phyloP scores from a whole-genome alignment of 2,888 invertebrate genomes.

The Agapostemon virescens region DNA sequence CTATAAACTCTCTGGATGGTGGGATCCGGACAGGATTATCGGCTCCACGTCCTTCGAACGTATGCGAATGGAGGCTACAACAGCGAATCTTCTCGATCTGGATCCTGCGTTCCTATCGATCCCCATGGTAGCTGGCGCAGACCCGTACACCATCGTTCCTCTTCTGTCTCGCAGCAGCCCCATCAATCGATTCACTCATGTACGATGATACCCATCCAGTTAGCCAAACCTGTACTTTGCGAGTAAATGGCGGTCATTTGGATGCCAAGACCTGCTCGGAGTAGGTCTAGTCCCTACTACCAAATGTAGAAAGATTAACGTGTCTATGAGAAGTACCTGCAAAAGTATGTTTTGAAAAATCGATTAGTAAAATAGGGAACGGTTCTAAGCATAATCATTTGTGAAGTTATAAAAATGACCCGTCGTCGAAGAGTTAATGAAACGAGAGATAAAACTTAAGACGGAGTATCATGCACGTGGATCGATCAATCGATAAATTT shows the following conservation, averaged over 20 bases:
- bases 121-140: conserved; percentile 75
- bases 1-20: conserved; percentile 66
- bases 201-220: no score
- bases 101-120: conserved; percentile 72
- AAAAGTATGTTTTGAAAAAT: not conserved
- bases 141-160: conserved; percentile 72
- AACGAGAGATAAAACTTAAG: conserved; percentile 3
- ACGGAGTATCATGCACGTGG: not conserved
- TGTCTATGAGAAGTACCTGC: not conserved
- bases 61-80: conserved; percentile 72
- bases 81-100: conserved; percentile 71
- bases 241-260: not conserved
- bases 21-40: conserved; percentile 73
- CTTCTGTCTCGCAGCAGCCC: conserved; percentile 71
- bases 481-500: conserved; percentile 6
- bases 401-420: not conserved
- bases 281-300: no score
- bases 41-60: conserved; percentile 72
- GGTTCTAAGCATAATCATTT: not conserved
- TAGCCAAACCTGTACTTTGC: no score
- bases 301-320: no score
- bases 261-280: not conserved
- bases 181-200: conserved; percentile 67
- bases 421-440: not conserved
- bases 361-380: not conserved